These are phyloP conservation scores for Campaea margaritaria DNA, from an alignment of 2,888 invertebrate genomes.

Conservation along the genomic window DNA sequence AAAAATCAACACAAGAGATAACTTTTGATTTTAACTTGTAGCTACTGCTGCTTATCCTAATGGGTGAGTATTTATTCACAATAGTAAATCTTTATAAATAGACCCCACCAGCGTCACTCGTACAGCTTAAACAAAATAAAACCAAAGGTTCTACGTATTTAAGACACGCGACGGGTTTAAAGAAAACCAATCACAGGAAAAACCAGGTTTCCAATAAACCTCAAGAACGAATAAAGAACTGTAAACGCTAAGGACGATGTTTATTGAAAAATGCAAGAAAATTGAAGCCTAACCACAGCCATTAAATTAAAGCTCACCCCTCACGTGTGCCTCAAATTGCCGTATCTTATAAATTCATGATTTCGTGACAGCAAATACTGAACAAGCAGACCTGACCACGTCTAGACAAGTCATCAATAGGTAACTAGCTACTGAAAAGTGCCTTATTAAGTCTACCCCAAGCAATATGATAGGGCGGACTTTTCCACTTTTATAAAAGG, in stretches of 20 bases:
- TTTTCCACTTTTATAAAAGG: slow-evolving; percentile 70
- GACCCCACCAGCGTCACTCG: too few species aligned
- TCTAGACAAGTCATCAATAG: slow-evolving; percentile 79
- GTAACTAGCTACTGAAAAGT: slow-evolving; percentile 68
- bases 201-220: neutral
- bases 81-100: too few species aligned
- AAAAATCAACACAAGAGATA: too few species aligned
- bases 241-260: neutral
- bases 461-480: slow-evolving; percentile 62
- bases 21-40: too few species aligned
- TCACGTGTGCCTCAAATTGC: slow-evolving; percentile 56
- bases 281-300: slow-evolving; percentile 46
- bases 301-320: slow-evolving; percentile 45
- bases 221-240: neutral
- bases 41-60: too few species aligned
- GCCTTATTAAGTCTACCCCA: slow-evolving; percentile 67
- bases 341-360: slow-evolving; percentile 62
- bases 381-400: slow-evolving; percentile 61
- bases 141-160: too few species aligned
- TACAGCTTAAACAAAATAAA: too few species aligned
- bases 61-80: too few species aligned
- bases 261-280: slow-evolving; percentile 26
- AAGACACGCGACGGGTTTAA: neutral
- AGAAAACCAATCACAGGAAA: neutral
- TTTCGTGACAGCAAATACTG: slow-evolving; percentile 75